Base-by-base conservation (phyloP, 2,797 vertebrate genomes). In the Pseudomugil gertrudae region DNA sequence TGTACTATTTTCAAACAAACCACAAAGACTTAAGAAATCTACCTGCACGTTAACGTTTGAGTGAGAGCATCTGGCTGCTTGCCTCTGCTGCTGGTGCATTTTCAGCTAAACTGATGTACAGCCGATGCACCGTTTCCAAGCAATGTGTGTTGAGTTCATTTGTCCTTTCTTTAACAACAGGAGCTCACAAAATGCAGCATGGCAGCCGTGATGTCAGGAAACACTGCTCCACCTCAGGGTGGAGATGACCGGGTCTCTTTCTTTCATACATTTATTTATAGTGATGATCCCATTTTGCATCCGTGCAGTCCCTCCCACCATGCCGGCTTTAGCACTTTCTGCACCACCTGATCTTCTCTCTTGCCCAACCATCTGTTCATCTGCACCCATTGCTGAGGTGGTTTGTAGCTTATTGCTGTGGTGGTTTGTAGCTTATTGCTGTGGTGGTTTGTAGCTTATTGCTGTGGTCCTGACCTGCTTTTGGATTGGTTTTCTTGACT, bases 261-360 rank as follows among this genome's bases (percentile, higher is more conserved):
- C 43, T n/a, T 45, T n/a, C 8, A 47, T 3, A 21, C n/a, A 21
- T 57, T 38, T 4, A 26, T 57, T 17, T 24, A 17, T 9, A 3
- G 23, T 21, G 21, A 9, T 57, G 15, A 40, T 57, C 35, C 24
- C 23, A 17, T 57, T 19, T 19, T 8, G 43, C 24, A 26, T 40
- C 15, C 40, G 23, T 26, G 6, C 15, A 40, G 15, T 14, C 23
- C 13, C 43, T 19, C 33, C 19, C 15, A 27, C 30, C 35, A 5
- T 2, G 5, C 48, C 48, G 5, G 47, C 47, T 26, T 14, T 26
- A 27, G 24, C 26, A 26, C 24, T 19, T 15, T 29, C 15, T 32
- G 27, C 19, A 47, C 15, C 40, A 56, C 52, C 51, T 29, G 38
- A 62, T 69, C 38, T 62, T 29, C 23, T 23, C 27, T 36, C 35